Conservation (phyloP, 2,888 invertebrate genomes). For the Pseudococcus viburni region DNA sequence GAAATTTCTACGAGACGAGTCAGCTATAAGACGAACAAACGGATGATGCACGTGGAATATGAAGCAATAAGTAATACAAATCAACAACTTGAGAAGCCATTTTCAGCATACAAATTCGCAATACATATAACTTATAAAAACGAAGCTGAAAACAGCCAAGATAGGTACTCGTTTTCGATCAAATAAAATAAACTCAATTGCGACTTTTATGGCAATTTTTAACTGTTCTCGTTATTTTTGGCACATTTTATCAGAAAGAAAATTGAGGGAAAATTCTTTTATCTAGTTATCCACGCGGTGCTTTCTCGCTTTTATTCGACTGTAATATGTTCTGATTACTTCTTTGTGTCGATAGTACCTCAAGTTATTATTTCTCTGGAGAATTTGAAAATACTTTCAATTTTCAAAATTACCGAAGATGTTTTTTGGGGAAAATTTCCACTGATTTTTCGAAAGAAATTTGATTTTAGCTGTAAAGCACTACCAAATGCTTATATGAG, state of each 20-base stretch:
- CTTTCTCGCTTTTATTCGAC: not conserved
- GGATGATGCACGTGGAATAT: conserved; percentile 13
- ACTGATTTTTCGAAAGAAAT: too few relatives aligned
- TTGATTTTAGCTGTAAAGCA: too few relatives aligned
- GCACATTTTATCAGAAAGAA: conserved; percentile 1
- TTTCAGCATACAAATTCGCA: conserved; percentile 5
- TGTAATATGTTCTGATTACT: not conserved
- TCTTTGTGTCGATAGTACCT: too few relatives aligned
- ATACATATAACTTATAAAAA: not conserved
- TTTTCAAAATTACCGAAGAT: too few relatives aligned
- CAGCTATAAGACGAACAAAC: not conserved
- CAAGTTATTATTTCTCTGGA: too few relatives aligned
- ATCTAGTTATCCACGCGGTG: not conserved
- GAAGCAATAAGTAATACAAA: conserved; percentile 26
- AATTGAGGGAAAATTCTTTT: not conserved
- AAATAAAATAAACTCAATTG: not conserved
- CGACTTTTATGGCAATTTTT: conserved; percentile 14
- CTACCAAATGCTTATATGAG: too few relatives aligned
- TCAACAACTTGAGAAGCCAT: conserved; percentile 28
- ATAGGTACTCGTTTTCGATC: not conserved
- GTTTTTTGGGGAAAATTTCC: too few relatives aligned
- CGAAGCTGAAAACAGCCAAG: not conserved
- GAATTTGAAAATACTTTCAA: too few relatives aligned
- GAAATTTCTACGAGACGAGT: not conserved
- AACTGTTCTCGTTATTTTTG: not conserved